phyloP scores from a whole-genome alignment of 2,888 invertebrate species.

The Hedychridium roseum region DNA sequence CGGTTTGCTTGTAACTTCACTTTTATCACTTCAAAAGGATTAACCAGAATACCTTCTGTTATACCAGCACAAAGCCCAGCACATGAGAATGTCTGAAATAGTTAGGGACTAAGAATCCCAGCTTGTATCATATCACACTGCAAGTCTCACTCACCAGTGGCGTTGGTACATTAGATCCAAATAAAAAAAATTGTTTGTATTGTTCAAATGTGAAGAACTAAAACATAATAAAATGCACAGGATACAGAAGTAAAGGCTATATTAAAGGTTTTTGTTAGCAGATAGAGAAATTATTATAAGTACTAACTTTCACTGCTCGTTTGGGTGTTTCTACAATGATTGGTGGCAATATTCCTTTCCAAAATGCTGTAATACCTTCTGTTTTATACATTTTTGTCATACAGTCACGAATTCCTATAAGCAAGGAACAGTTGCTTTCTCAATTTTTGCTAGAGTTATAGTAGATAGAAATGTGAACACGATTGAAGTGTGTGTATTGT shows the following conservation, averaged over 20 bases:
- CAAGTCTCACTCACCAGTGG: conserved; percentile 74
- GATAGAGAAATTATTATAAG: conserved; percentile 7
- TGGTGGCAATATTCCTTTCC: conserved; percentile 94
- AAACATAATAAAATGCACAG: conserved; percentile 42
- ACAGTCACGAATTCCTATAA: conserved; percentile 85
- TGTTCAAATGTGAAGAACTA: conserved; percentile 93
- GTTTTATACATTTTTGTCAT: conserved; percentile 86
- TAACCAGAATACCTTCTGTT: conserved; percentile 90
- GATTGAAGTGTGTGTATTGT: conserved; percentile 9
- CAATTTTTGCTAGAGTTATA: conserved; percentile 2
- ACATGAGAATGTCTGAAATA: conserved; percentile 81
- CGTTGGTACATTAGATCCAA: conserved; percentile 78
- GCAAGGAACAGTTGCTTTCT: conserved; percentile 51
- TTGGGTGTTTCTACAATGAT: conserved; percentile 95
- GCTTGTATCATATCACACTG: not conserved
- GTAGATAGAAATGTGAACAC: not conserved
- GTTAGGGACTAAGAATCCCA: not conserved
- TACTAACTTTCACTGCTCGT: conserved; percentile 81
- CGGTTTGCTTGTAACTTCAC: conserved; percentile 85
- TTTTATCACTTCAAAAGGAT: conserved; percentile 96
- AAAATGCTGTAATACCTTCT: conserved; percentile 86
- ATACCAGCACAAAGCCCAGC: conserved; percentile 90
- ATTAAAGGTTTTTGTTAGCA: too few species aligned
- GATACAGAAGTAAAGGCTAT: too few species aligned
- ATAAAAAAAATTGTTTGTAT: conserved; percentile 85